These are phyloP conservation scores for Ptychobarbus kaznakovi DNA, from an alignment of 2,797 vertebrate species.

Conservation along the genomic window DNA sequence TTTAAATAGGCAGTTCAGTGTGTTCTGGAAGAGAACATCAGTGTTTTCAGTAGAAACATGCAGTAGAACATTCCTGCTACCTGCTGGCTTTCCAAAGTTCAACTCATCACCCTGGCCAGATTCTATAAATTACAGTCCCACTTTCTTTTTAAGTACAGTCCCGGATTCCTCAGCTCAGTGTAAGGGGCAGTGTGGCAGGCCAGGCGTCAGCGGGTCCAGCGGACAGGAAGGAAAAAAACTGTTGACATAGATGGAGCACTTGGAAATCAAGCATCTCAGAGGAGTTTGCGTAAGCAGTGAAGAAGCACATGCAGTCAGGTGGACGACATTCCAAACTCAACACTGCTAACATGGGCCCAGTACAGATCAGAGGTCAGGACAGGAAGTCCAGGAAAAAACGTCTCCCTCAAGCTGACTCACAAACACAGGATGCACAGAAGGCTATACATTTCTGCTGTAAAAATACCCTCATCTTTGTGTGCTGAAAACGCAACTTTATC, in stretches of 20 bases:
- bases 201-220: slow-evolving; percentile 61
- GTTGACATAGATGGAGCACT: slow-evolving; percentile 63
- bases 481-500: slow-evolving; percentile 13
- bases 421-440: slow-evolving; percentile 31
- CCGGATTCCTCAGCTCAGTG: slow-evolving; percentile 61
- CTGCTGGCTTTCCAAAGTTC: slow-evolving; percentile 40
- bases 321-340: slow-evolving; percentile 66
- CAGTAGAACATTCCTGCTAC: slow-evolving; percentile 26
- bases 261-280: slow-evolving; percentile 45
- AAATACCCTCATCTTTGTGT: slow-evolving; percentile 45
- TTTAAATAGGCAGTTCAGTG: not conserved
- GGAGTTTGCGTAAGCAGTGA: slow-evolving; percentile 60
- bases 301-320: slow-evolving; percentile 69
- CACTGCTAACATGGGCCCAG: slow-evolving; percentile 36
- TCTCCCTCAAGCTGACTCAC: slow-evolving; percentile 52
- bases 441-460: slow-evolving; percentile 39
- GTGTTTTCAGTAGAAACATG: slow-evolving; percentile 11
- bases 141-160: slow-evolving; percentile 27
- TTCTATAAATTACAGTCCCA: slow-evolving; percentile 51
- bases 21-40: not conserved
- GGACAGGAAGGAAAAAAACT: slow-evolving; percentile 66
- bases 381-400: slow-evolving; percentile 62
- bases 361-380: slow-evolving; percentile 50
- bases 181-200: slow-evolving; percentile 46
- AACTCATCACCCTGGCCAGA: not conserved